Base-by-base conservation (phyloP, 2,888 invertebrate species). In the Melinaea marsaeus region DNA sequence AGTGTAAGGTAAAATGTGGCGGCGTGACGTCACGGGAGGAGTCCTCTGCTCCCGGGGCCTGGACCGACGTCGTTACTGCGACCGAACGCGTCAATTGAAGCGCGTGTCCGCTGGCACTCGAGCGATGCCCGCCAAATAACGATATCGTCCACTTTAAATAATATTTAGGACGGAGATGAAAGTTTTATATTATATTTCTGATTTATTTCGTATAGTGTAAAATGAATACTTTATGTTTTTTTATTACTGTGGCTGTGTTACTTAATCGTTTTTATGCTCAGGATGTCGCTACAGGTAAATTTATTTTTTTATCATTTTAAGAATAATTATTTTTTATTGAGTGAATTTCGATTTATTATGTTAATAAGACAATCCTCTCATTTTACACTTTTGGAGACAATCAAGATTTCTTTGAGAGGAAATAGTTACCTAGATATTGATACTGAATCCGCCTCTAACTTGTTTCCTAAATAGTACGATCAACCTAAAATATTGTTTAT, bases 81-180 rank as follows among this genome's bases (percentile, higher is more conserved):
- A 81, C 78, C 83, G 81, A 84, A 79, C 79, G 82, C 80, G 82
- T 79, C 88, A 89, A 90, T 89, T 88, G 88, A 83, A 81, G 69
- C 82, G 88, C 86, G 88, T 86, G 90, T 89, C 90, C 90, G 87
- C 80, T 77, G 80, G 79, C 81, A 78, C 77, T 79, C 81, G 76
- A 77, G 80, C 77, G 79, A 79, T 83, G 81, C 79, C 76, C 77
- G 79, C 71, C 75, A 76, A 77, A 77, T 75, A 73, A 76, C 72
- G 77, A 75, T 76, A 79, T 77, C 79, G 81, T 75, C 75, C 75
- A 76, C 74, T 67, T 64, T 73, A 72, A 77, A 74, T 74, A 77
- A 75, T 75, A 78, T 67, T 54, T 47, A 55, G 51, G 48, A 34
- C 55, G 35, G 51, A 58, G 60, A 63, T 55, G 61, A 60, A 60